phyloP scores from a whole-genome alignment of 2,113 vertebrate genomes.

The Maccullochella peelii region DNA sequence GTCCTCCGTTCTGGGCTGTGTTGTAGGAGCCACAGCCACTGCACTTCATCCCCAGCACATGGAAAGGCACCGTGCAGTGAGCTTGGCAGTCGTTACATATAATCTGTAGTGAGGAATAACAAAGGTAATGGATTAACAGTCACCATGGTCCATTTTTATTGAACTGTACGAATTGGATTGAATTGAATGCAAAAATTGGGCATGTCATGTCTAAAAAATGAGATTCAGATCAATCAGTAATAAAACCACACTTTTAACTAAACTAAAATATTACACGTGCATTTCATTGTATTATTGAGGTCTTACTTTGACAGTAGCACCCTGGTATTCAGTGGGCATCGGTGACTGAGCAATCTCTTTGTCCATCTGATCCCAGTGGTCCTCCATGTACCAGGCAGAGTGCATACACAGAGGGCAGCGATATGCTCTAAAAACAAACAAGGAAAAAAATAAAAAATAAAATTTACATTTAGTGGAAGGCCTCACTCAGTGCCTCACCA shows the following conservation, averaged over 20 bases:
- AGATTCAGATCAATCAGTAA: background rate
- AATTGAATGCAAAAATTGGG: background rate
- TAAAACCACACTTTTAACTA: background rate
- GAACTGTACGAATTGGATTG: background rate
- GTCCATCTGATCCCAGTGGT: constrained; percentile 91
- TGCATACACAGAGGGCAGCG: constrained; percentile 96
- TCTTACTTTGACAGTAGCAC: constrained; percentile 89
- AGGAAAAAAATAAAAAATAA: too few relatives aligned
- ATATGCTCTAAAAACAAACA: constrained; percentile 84
- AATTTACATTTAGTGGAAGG: background rate
- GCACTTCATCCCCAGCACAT: constrained; percentile 96
- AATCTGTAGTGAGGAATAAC: constrained; percentile 81
- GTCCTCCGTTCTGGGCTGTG: constrained; percentile 89
- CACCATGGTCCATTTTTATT: background rate
- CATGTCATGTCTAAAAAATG: background rate
- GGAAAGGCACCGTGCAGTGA: constrained; percentile 90
- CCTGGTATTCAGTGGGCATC: constrained; percentile 93
- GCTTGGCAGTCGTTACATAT: constrained; percentile 94
- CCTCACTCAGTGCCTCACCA: background rate
- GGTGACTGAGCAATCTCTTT: constrained; percentile 90
- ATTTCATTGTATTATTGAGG: background rate
- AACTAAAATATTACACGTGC: background rate
- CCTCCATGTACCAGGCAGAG: constrained; percentile 89
- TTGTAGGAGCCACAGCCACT: constrained; percentile 92
- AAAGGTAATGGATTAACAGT: background rate